phyloP scores from a whole-genome alignment of 2,888 invertebrate genomes.

The Caenorhabditis sp. region DNA sequence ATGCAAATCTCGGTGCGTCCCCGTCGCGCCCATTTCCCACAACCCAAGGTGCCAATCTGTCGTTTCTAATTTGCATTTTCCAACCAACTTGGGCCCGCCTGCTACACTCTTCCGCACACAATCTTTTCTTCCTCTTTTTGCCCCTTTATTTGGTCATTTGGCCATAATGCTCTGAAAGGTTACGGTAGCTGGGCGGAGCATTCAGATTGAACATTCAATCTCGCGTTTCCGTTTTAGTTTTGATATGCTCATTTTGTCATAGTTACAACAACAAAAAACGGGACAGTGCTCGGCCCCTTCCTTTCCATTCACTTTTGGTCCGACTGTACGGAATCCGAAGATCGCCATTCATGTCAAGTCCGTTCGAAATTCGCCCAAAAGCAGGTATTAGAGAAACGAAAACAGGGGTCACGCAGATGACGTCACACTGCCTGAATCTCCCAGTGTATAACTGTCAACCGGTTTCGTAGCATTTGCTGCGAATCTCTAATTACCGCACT shows the following conservation, averaged over 20 bases:
- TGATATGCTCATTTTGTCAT: neutral
- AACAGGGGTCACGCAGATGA: constrained; percentile 40
- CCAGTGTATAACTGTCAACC: constrained; percentile 53
- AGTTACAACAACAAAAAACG: too few relatives aligned
- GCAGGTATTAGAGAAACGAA: constrained; percentile 36
- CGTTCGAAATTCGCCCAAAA: constrained; percentile 52
- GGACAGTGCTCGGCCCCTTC: too few relatives aligned
- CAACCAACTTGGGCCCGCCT: constrained; percentile 25
- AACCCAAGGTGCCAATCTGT: constrained; percentile 47
- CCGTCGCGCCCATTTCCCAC: constrained; percentile 23
- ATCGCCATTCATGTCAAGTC: too few relatives aligned
- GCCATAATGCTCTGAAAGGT: too few relatives aligned
- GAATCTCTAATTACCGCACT: constrained; percentile 37
- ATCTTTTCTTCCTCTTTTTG: constrained; percentile 16
- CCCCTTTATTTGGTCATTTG: constrained; percentile 10
- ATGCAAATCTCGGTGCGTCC: constrained; percentile 44
- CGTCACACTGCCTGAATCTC: constrained; percentile 24
- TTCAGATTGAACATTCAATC: too few relatives aligned
- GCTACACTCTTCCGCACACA: constrained; percentile 18
- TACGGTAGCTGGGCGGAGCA: too few relatives aligned
- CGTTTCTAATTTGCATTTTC: constrained; percentile 59
- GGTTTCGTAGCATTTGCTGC: constrained; percentile 31
- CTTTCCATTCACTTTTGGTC: too few relatives aligned
- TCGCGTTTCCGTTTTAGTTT: neutral
- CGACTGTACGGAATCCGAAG: too few relatives aligned